phyloP scores from a whole-genome alignment of 2,888 invertebrate genomes.

The Cataglyphis livida region DNA sequence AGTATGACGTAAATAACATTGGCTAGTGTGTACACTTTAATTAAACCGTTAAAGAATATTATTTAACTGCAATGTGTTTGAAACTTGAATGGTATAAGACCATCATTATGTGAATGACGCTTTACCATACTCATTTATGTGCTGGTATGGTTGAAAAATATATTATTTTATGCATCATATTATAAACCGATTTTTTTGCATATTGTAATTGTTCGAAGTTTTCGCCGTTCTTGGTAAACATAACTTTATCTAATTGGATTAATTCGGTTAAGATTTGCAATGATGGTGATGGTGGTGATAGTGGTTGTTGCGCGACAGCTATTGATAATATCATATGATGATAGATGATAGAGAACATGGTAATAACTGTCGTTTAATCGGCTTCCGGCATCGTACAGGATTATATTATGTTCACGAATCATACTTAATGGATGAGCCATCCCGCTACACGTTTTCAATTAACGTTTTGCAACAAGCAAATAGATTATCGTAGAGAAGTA shows the following conservation, averaged over 20 bases:
- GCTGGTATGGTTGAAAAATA: slow-evolving; percentile 35
- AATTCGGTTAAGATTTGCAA: slow-evolving; percentile 21
- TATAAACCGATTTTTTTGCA: slow-evolving; percentile 37
- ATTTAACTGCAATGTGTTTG: background rate
- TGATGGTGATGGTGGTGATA: background rate
- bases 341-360: slow-evolving; percentile 43
- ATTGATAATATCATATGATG: slow-evolving; percentile 38
- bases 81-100: background rate
- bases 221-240: slow-evolving; percentile 10
- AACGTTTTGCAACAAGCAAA: slow-evolving; percentile 11
- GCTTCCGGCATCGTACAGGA: slow-evolving; percentile 43
- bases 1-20: background rate
- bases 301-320: background rate
- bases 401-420: slow-evolving; percentile 51
- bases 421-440: slow-evolving; percentile 41
- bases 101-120: slow-evolving; percentile 1
- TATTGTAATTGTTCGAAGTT: slow-evolving; percentile 24
- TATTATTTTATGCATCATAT: background rate
- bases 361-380: slow-evolving; percentile 53
- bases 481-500: background rate
- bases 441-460: slow-evolving; percentile 45
- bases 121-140: slow-evolving; percentile 35
- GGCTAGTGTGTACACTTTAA: background rate
- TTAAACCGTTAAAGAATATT: background rate
- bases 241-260: slow-evolving; percentile 36